Evolutionary conservation across 2,888 invertebrate species (phyloP).

Genomic region (Ichneumoninae sp.): DNA sequence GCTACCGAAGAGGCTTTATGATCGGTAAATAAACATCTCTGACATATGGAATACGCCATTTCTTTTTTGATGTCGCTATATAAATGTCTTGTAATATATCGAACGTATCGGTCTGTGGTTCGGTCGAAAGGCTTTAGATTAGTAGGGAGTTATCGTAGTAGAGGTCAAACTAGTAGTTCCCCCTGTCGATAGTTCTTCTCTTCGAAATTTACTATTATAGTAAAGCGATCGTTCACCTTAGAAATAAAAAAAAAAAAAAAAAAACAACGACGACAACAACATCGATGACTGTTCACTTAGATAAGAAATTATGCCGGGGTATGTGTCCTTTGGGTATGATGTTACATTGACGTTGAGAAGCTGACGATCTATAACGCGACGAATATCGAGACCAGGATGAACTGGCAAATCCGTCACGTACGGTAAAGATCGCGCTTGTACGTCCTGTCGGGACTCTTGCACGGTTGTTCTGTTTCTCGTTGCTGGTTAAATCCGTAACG

Average conservation of each 20-base stretch:
- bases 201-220: not conserved
- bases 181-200: not conserved
- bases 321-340: not conserved
- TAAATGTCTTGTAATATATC: conserved; percentile 8
- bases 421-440: conserved; percentile 50
- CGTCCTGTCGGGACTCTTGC: conserved; percentile 13
- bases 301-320: not conserved
- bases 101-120: not conserved
- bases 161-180: too few species aligned
- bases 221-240: not conserved
- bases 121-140: not conserved
- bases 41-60: not conserved
- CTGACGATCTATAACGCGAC: conserved; percentile 10
- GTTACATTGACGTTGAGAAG: not conserved
- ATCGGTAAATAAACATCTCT: not conserved
- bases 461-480: conserved; percentile 29
- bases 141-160: too few species aligned
- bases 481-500: conserved; percentile 27
- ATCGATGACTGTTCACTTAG: too few species aligned
- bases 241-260: not conserved
- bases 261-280: too few species aligned
- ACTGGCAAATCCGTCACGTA: conserved; percentile 48
- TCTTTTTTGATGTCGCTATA: not conserved
- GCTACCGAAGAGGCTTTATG: not conserved
- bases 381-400: conserved; percentile 16